phyloP scores from a whole-genome alignment of 2,797 vertebrate species.

The Oreortyx pictus region DNA sequence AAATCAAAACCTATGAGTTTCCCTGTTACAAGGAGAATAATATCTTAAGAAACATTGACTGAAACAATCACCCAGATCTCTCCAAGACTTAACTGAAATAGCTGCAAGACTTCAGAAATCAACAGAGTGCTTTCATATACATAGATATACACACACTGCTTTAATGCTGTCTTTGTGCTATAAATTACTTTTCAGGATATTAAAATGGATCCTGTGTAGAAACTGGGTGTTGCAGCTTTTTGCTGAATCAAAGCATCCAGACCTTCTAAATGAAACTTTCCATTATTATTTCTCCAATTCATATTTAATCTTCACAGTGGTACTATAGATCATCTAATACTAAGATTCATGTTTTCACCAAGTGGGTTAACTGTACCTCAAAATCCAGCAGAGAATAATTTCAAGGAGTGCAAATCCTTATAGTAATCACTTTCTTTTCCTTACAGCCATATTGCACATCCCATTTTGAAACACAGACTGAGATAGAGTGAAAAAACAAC shows the following conservation, averaged over 20 bases:
- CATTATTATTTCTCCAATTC: background rate
- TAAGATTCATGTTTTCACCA: background rate
- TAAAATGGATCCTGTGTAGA: constrained; percentile 21
- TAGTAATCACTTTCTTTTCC: background rate
- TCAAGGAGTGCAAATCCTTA: background rate
- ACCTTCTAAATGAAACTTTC: background rate
- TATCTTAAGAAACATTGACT: constrained; percentile 1
- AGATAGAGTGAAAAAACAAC: background rate
- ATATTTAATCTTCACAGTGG: background rate
- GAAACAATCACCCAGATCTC: background rate
- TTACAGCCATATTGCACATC: background rate
- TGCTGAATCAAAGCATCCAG: constrained; percentile 9
- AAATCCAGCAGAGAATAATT: background rate
- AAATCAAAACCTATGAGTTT: background rate
- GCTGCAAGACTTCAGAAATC: background rate
- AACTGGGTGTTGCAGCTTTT: background rate
- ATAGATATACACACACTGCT: background rate
- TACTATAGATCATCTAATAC: background rate
- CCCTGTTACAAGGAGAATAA: background rate
- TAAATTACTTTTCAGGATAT: constrained; percentile 22
- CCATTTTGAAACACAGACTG: background rate
- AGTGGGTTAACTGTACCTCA: background rate
- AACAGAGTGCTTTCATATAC: background rate
- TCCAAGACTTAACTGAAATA: background rate
- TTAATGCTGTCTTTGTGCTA: background rate